Base-by-base conservation (phyloP, 2,888 invertebrate species). In the Hemistola chrysoprasaria region DNA sequence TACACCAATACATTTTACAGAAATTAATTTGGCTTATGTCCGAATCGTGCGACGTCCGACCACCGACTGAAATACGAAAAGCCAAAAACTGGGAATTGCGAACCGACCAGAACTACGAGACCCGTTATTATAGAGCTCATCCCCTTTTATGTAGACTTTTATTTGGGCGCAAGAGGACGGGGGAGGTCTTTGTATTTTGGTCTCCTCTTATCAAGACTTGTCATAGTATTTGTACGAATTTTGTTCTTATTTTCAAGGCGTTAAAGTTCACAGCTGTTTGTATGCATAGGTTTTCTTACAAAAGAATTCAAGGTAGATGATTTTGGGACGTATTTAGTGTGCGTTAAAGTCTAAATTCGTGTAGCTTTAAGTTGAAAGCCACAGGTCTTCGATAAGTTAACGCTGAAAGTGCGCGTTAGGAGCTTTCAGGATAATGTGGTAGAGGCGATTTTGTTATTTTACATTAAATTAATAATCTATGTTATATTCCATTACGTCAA, bases 351-450 rank as follows among this genome's bases (percentile, higher is more conserved):
- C 1, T 6, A 29, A 11, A 29, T 11, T 35, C 0, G 11, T 20
- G 22, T 34, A 16, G 7, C 22, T 30, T 1, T 1, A 20, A 38
- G 29, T 44, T 64, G 55, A 80, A 78, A 82, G 81, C 85, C 77
- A 85, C 85, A 85, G 85, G 85, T 85, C 71, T 77, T 74, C 78
- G 72, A 77, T 82, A 78, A 76, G 71, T 78, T 77, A 67, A 56
- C 65, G 71, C 75, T 76, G 79, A 79, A 82, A 84, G 71, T 70
- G 76, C 74, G 69, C 47, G 56, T 50, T 52, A 42, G 29, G 33
- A 37, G 40, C n/a, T 49, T 35, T 30, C n/a, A 11, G 50, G 7
- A 70, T 16, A 78, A 58, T 16, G 56, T 6, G 11, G 68, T 49
- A 69, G 55, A 26, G 62, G 57, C 44, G 25, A 60, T 62, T 50